Evolutionary conservation across 1,140 invertebrate species (phyloP).

Genomic region (Cepaea nemoralis): DNA sequence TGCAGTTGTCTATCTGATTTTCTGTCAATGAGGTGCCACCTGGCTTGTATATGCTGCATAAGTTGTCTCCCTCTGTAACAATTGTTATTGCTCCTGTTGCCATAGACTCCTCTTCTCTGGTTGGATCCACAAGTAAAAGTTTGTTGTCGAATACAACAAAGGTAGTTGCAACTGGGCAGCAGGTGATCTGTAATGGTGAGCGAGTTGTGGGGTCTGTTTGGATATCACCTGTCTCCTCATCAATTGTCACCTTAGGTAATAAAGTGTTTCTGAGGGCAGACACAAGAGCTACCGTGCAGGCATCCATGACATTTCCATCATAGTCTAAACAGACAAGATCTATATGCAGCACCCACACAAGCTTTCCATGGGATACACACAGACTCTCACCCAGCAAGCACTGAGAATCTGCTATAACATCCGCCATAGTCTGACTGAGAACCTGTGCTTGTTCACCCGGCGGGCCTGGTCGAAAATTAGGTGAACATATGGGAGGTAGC

Average conservation of each 20-base stretch:
- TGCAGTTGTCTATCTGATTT: no score
- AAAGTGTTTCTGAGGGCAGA: no score
- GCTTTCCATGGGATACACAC: no score
- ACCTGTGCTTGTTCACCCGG: slow-evolving; percentile 85
- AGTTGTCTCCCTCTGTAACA: slow-evolving; percentile 62
- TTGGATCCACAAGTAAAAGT: slow-evolving; percentile 70
- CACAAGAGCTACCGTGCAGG: slow-evolving; percentile 80
- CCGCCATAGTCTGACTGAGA: slow-evolving; percentile 79
- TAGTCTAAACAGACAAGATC: slow-evolving; percentile 86
- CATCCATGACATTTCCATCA: slow-evolving; percentile 86
- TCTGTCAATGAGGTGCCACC: no score
- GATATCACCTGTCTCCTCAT: slow-evolving; percentile 78
- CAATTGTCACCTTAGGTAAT: no score
- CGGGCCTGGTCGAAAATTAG: slow-evolving; percentile 82
- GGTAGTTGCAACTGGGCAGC: slow-evolving; percentile 79
- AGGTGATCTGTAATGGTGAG: slow-evolving; percentile 76
- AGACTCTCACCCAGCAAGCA: slow-evolving; percentile 76
- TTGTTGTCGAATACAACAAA: slow-evolving; percentile 72
- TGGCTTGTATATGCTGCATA: no score
- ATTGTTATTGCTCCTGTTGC: slow-evolving; percentile 67
- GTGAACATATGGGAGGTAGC: slow-evolving; percentile 81
- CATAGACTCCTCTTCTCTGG: slow-evolving; percentile 69
- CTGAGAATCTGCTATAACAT: slow-evolving; percentile 77
- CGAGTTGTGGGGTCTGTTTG: slow-evolving; percentile 59
- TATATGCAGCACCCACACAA: slow-evolving; percentile 85